phyloP scores from a whole-genome alignment of 2,113 vertebrate genomes.

The Nicator chloris region DNA sequence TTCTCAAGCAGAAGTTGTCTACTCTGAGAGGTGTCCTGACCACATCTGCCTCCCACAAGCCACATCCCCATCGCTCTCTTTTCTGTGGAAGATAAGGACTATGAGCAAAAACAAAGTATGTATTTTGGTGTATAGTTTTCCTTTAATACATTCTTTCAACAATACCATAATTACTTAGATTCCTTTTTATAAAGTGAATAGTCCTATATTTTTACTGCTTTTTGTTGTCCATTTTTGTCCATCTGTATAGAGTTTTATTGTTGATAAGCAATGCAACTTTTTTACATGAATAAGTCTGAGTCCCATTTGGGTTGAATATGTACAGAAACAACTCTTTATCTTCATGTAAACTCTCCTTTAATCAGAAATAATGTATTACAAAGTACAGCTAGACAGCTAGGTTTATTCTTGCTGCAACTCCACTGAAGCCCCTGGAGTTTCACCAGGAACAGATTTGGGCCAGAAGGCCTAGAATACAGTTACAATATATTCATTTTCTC shows the following conservation, averaged over 20 bases:
- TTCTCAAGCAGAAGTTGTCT: neutral
- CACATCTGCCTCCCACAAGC: neutral
- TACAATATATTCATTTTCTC: constrained; percentile 46
- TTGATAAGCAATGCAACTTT: neutral
- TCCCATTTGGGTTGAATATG: neutral
- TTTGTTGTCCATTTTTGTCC: neutral
- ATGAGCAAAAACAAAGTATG: neutral
- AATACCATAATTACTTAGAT: neutral
- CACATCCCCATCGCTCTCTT: neutral
- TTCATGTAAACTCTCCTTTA: neutral
- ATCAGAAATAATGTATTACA: neutral
- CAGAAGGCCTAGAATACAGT: constrained; percentile 18
- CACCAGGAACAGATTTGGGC: neutral
- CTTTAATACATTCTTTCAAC: neutral
- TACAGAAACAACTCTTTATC: neutral
- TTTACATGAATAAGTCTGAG: neutral
- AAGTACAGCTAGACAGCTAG: neutral
- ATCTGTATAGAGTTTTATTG: neutral
- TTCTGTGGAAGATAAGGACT: neutral
- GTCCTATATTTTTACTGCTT: neutral
- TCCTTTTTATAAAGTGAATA: neutral
- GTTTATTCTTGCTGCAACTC: neutral
- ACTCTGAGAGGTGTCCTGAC: neutral
- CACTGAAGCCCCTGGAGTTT: neutral
- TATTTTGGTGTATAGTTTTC: neutral